Evolutionary conservation across 2,888 invertebrate species (phyloP).

Genomic region (Ophion slaviceki): DNA sequence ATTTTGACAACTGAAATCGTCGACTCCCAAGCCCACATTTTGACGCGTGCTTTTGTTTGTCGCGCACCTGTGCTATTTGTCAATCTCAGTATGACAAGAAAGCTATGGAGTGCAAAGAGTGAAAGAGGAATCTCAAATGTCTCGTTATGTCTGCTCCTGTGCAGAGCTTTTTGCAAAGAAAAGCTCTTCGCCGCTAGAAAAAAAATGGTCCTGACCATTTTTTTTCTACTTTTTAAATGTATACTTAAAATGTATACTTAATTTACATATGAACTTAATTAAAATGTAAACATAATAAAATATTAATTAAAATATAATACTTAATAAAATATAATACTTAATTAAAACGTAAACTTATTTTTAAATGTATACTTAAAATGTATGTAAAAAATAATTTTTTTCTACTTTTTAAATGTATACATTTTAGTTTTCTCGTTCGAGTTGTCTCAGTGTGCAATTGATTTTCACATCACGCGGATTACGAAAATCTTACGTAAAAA

Average conservation of each 20-base stretch:
- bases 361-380: no score
- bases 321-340: no score
- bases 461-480: background rate
- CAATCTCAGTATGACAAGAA: background rate
- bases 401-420: background rate
- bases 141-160: background rate
- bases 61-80: background rate
- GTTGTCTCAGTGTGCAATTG: background rate
- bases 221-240: no score
- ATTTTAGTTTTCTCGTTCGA: background rate
- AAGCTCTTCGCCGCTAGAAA: background rate
- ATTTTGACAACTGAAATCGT: background rate
- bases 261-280: no score
- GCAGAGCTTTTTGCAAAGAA: background rate
- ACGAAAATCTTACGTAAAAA: background rate
- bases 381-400: no score
- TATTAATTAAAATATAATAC: no score
- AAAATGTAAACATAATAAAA: no score
- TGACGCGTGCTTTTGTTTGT: background rate
- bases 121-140: background rate
- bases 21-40: background rate
- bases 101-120: background rate
- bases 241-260: no score
- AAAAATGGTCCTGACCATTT: background rate
- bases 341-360: no score